Base-by-base conservation (phyloP, 2,888 invertebrate species). In the Euclidia mi region DNA sequence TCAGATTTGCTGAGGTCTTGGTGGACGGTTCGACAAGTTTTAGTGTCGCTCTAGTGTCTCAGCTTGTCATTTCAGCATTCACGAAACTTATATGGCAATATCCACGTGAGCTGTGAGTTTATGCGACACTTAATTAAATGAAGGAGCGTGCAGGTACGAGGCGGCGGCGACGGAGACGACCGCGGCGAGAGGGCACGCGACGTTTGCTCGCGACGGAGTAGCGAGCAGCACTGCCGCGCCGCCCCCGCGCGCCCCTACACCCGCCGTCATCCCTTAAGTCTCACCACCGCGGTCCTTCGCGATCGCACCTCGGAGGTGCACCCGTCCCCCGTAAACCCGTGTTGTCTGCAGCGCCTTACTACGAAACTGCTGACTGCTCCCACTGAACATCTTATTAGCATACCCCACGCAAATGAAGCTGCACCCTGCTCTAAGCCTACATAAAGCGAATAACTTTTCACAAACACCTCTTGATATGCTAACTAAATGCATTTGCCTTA, bases 41-140 rank as follows among this genome's bases (percentile, higher is more conserved):
- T 78, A 79, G 66, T 71, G 81, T 69, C 78, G 75, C 70, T 66
- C 74, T 70, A 76, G 70, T 67, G 76, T 65, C 75, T 66, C 75
- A 68, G 68, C 79, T 66, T 71, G 69, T 78, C 78, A 88, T 82
- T 85, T 83, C 84, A 67, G 76, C 71, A 71, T 80, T 71, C 79
- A 79, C 79, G 75, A 78, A 81, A 81, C 78, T 81, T 76, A 61
- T 76, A 66, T 71, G 61, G 72, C 73, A 75, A 79, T 79, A 83
- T 84, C 85, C 85, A 87, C 83, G 87, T 87, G 88, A 86, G 85
- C 82, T 84, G 78, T 82, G 80, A 85, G 88, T 91, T 90, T 85
- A 86, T 87, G 84, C 75, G 85, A 83, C 92, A 92, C 91, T 90
- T 91, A 89, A 92, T 92, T 90, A 82, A 82, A 88, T 92, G 86